These are phyloP conservation scores for Drosophila eugracilis DNA, from an alignment of 1,140 invertebrate species.

Conservation along the genomic window DNA sequence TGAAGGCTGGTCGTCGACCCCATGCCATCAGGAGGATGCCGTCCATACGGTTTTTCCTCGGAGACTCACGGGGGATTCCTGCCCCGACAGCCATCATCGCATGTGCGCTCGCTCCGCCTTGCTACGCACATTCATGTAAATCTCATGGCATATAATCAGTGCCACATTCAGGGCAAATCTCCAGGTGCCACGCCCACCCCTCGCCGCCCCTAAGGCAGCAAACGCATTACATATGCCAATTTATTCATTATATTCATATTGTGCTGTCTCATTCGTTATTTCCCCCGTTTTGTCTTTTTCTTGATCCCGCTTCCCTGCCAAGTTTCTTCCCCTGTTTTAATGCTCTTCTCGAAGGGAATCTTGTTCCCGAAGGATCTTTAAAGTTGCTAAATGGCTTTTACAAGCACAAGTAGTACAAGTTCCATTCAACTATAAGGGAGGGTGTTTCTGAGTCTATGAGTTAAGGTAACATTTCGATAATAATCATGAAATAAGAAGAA, in stretches of 20 bases:
- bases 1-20: constrained; percentile 28
- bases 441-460: too few relatives aligned
- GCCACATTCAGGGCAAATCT: constrained; percentile 72
- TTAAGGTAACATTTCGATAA: too few relatives aligned
- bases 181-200: constrained; percentile 48
- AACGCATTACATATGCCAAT: constrained; percentile 81
- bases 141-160: constrained; percentile 78
- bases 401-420: too few relatives aligned
- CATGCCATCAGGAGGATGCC: not conserved
- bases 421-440: too few relatives aligned
- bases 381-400: too few relatives aligned
- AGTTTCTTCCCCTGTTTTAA: constrained; percentile 67
- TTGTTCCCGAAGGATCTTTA: not conserved
- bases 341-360: constrained; percentile 13
- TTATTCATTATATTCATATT: constrained; percentile 83
- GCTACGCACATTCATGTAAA: constrained; percentile 59
- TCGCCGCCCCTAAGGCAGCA: constrained; percentile 21
- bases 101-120: constrained; percentile 3
- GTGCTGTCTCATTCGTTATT: constrained; percentile 27
- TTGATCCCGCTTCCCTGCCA: constrained; percentile 3
- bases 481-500: too few relatives aligned
- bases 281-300: constrained; percentile 26
- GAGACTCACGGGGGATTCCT: constrained; percentile 1
- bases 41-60: too few relatives aligned
- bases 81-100: not conserved